Evolutionary conservation across 2,797 vertebrate genomes (phyloP).

Genomic region (Bradypodion ventrale): DNA sequence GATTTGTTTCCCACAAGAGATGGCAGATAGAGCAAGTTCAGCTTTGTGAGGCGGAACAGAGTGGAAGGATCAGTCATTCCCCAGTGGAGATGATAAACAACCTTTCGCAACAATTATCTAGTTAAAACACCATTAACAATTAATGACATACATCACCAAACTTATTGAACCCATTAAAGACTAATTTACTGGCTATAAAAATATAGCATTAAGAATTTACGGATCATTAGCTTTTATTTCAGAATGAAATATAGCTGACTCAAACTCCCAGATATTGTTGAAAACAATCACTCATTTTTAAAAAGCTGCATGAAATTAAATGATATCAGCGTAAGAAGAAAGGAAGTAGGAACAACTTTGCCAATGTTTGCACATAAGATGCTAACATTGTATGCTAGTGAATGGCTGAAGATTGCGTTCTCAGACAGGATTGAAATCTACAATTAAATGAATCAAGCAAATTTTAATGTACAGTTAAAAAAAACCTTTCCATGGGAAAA

Average conservation of each 20-base stretch:
- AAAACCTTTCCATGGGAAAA: slow-evolving; percentile 59
- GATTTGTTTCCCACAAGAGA: slow-evolving; percentile 50
- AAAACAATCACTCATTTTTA: slow-evolving; percentile 72
- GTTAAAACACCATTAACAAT: slow-evolving; percentile 81
- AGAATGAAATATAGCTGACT: slow-evolving; percentile 78
- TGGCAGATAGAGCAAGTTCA: slow-evolving; percentile 49
- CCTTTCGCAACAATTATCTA: slow-evolving; percentile 76
- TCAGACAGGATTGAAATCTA: slow-evolving; percentile 75
- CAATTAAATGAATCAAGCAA: slow-evolving; percentile 73
- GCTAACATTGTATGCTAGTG: slow-evolving; percentile 59
- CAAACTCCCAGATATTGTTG: slow-evolving; percentile 69
- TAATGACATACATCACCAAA: slow-evolving; percentile 79
- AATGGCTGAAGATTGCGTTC: slow-evolving; percentile 74
- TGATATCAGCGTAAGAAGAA: slow-evolving; percentile 52
- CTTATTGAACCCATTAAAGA: slow-evolving; percentile 82
- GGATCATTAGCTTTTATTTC: slow-evolving; percentile 81
- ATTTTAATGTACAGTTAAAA: slow-evolving; percentile 66
- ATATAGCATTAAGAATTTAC: slow-evolving; percentile 83
- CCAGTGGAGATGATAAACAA: slow-evolving; percentile 71
- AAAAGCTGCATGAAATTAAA: slow-evolving; percentile 63
- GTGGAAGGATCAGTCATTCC: slow-evolving; percentile 60
- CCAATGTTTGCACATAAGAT: slow-evolving; percentile 55
- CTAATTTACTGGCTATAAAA: slow-evolving; percentile 84
- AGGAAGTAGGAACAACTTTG: slow-evolving; percentile 56
- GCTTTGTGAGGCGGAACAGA: slow-evolving; percentile 51